Evolutionary conservation across 2,113 vertebrate species (phyloP).

Genomic region (Apteryx mantelli): DNA sequence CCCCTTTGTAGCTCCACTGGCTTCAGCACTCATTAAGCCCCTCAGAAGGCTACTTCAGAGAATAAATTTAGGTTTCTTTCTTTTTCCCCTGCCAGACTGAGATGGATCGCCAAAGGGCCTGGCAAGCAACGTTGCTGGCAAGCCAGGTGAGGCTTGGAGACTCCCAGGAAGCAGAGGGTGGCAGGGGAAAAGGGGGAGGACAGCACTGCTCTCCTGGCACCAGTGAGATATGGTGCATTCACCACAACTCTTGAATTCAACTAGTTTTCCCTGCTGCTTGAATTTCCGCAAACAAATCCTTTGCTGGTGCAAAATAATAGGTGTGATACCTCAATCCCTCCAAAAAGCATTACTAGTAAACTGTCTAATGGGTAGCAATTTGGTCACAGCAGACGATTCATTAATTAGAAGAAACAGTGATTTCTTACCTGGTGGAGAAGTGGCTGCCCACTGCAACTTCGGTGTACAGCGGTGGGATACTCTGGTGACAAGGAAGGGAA

Average conservation of each 20-base stretch:
- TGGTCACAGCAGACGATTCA: not conserved
- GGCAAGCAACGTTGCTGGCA: not conserved
- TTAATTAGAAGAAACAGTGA: not conserved
- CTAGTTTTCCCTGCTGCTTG: not conserved
- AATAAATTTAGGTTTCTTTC: not conserved
- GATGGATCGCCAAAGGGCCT: not conserved
- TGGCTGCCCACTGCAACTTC: not conserved
- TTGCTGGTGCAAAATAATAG: not conserved
- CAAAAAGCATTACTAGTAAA: not conserved
- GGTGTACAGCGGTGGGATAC: not conserved
- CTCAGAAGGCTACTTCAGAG: not conserved
- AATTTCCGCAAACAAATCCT: not conserved
- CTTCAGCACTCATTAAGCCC: not conserved
- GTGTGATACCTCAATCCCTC: not conserved
- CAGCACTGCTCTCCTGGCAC: not conserved
- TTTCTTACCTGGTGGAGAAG: not conserved
- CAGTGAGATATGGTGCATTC: not conserved
- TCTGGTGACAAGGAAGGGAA: not conserved
- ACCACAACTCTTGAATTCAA: not conserved
- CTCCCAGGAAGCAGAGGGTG: not conserved
- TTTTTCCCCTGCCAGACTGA: not conserved
- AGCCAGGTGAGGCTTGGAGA: not conserved
- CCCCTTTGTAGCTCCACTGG: not conserved
- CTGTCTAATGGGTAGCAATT: not conserved
- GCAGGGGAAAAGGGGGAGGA: not conserved